Percentiles rank a stretch among this genome's conserved stretches.
Evolutionary conservation across 2,888 invertebrate genomes (phyloP).

Genomic region (Drosophila subsilvestris): DNA sequence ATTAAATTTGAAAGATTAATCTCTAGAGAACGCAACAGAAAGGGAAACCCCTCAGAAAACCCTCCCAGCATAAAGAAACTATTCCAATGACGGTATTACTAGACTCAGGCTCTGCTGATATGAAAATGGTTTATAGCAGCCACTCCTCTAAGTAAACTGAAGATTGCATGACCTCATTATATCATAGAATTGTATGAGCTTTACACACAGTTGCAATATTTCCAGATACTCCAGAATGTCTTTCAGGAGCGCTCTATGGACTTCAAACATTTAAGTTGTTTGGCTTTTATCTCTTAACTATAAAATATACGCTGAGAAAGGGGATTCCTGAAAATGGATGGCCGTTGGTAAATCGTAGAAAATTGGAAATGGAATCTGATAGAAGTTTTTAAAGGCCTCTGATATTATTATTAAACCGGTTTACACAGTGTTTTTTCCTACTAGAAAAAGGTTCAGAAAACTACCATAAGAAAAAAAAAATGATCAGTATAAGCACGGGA

Average conservation of each 20-base stretch:
- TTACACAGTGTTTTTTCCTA: too few species aligned
- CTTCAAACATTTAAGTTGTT: too few species aligned
- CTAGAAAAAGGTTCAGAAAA: too few species aligned
- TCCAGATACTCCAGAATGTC: background rate
- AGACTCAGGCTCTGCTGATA: background rate
- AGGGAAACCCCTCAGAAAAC: background rate
- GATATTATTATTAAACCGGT: too few species aligned
- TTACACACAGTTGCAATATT: background rate
- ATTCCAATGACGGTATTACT: background rate
- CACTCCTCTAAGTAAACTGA: background rate
- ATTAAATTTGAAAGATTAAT: background rate
- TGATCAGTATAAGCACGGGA: too few species aligned
- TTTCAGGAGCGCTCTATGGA: too few species aligned
- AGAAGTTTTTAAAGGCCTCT: too few species aligned
- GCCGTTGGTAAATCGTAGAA: too few species aligned
- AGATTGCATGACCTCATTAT: background rate
- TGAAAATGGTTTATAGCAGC: background rate
- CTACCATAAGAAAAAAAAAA: too few species aligned
- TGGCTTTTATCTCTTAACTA: background rate
- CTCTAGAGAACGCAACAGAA: background rate
- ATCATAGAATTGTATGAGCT: background rate
- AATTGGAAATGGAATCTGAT: too few species aligned
- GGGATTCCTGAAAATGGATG: too few species aligned
- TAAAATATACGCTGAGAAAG: background rate
- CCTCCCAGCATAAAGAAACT: background rate